phyloP scores from a whole-genome alignment of 2,797 vertebrate genomes.

The Sciurus vulgaris region DNA sequence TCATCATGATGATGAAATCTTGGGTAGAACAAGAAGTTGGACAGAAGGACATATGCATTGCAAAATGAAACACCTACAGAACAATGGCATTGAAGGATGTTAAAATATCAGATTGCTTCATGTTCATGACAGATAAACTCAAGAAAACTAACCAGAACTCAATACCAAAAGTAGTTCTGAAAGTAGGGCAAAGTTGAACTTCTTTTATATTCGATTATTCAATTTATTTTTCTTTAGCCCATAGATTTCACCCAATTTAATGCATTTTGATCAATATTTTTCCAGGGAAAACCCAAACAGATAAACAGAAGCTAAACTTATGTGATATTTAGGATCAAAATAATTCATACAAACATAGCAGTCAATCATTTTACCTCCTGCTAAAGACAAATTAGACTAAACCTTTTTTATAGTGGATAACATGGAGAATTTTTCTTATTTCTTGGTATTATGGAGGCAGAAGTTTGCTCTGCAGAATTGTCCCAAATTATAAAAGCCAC shows the following conservation, averaged over 20 bases:
- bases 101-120: neutral
- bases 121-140: neutral
- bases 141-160: neutral
- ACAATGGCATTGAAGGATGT: conserved; percentile 60
- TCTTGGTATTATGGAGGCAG: neutral
- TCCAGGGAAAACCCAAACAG: neutral
- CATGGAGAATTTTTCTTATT: conserved; percentile 6
- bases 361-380: neutral
- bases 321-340: conserved; percentile 44
- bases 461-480: conserved; percentile 59
- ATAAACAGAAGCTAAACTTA: neutral
- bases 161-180: neutral
- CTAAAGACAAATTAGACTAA: conserved; percentile 71
- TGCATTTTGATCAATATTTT: conserved; percentile 51
- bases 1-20: conserved; percentile 90
- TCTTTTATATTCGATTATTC: conserved; percentile 72
- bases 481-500: conserved; percentile 55
- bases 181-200: conserved; percentile 78
- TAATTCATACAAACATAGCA: neutral
- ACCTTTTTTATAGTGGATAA: conserved; percentile 59
- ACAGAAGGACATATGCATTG: conserved; percentile 89
- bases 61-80: neutral
- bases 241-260: conserved; percentile 22
- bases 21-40: conserved; percentile 93
- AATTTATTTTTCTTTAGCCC: neutral